Conservation (phyloP, 1,140 invertebrate species). For the Calephelis nemesis region DNA sequence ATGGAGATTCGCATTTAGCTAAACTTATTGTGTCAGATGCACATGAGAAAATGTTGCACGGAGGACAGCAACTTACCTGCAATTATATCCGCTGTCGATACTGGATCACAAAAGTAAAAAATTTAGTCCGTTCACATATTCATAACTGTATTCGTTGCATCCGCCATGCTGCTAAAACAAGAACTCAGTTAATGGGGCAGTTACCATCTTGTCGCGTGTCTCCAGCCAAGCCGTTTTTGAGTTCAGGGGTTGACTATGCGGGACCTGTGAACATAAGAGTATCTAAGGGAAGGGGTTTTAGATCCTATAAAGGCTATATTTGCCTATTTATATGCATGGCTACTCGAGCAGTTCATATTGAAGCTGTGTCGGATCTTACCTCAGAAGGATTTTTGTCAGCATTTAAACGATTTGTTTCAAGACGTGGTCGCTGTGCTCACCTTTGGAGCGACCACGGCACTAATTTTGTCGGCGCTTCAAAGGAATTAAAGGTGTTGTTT, state of each 20-base stretch:
- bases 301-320: neutral
- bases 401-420: slow-evolving; percentile 2
- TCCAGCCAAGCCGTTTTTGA: neutral
- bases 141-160: neutral
- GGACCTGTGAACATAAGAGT: neutral
- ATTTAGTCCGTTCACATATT: slow-evolving; percentile 1
- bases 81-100: neutral
- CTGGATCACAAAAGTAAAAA: neutral
- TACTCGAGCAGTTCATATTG: neutral
- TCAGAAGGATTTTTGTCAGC: neutral
- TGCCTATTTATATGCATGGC: slow-evolving; percentile 3
- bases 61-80: neutral
- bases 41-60: neutral
- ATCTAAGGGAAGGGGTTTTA: neutral
- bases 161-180: neutral
- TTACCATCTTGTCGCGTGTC: neutral
- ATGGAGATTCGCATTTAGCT: neutral
- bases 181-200: slow-evolving; percentile 10
- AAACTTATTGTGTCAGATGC: neutral
- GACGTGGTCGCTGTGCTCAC: neutral
- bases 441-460: slow-evolving; percentile 16
- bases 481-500: too few species aligned
- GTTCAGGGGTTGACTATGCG: slow-evolving; percentile 1
- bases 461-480: neutral
- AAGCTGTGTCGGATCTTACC: neutral